Evolutionary conservation across 2,797 vertebrate species (phyloP).

Genomic region (Euphonia xanthogaster): DNA sequence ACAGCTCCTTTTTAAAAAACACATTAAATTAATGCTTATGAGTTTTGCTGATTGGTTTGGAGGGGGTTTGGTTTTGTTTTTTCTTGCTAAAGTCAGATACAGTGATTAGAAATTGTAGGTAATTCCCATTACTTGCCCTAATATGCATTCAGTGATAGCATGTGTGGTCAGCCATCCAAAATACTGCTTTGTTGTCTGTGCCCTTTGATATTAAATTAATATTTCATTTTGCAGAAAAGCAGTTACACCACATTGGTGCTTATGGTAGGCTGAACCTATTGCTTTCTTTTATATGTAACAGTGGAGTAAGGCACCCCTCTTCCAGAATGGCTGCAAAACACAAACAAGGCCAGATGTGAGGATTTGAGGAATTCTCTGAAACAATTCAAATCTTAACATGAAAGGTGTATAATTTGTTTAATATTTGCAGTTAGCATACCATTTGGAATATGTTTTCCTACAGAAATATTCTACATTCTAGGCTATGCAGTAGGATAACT

Average conservation of each 20-base stretch:
- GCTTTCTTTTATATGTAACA: neutral
- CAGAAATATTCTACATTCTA: neutral
- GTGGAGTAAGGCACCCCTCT: neutral
- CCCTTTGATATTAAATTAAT: neutral
- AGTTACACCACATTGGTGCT: neutral
- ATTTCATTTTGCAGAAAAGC: neutral
- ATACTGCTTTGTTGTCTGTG: neutral
- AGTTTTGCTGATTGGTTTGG: neutral
- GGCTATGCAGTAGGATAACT: neutral
- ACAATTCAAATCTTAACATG: neutral
- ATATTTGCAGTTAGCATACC: neutral
- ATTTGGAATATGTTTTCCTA: neutral
- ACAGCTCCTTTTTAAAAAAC: neutral
- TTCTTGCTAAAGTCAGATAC: neutral
- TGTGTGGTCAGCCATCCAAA: neutral
- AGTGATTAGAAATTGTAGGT: neutral
- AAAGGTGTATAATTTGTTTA: neutral
- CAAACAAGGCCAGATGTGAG: neutral
- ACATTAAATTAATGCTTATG: neutral
- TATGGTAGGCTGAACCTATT: neutral
- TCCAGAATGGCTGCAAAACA: neutral
- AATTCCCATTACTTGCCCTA: neutral
- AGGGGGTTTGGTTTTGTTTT: neutral
- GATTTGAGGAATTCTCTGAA: neutral
- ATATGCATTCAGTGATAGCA: neutral